A percentile compares a stretch with the other conserved stretches of the same genome.
phyloP scores from a whole-genome alignment of 1,140 invertebrate genomes.

The Hirudo medicinalis region DNA sequence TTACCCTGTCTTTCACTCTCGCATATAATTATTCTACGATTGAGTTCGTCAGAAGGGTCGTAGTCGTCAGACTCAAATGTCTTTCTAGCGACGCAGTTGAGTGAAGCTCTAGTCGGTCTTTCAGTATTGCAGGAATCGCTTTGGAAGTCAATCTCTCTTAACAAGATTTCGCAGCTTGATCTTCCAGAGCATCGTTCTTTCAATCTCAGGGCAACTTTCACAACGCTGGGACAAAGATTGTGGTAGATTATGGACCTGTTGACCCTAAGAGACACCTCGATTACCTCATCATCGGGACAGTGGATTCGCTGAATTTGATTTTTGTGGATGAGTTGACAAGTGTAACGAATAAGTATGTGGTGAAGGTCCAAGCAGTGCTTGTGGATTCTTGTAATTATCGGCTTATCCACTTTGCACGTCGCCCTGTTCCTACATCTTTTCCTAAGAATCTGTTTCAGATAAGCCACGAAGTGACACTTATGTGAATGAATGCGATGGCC shows the following conservation, averaged over 20 bases:
- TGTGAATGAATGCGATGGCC: neutral
- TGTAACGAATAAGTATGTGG: neutral
- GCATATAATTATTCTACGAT: neutral
- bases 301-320: neutral
- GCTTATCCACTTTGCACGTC: neutral
- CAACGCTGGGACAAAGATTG: neutral
- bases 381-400: neutral
- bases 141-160: slow-evolving; percentile 1
- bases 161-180: neutral
- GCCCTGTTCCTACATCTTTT: neutral
- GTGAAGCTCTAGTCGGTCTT: neutral
- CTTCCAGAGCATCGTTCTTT: neutral
- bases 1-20: neutral
- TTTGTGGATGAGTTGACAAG: neutral
- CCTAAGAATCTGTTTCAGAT: neutral
- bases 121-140: neutral
- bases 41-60: neutral
- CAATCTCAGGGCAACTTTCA: neutral
- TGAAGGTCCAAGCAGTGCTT: neutral
- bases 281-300: neutral
- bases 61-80: neutral
- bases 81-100: neutral
- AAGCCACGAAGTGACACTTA: neutral
- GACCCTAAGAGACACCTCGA: neutral
- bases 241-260: neutral